A percentile compares a stretch with the other conserved stretches of the same genome.
phyloP scores from a whole-genome alignment of 2,888 invertebrate species.

The Philonicus albiceps region DNA sequence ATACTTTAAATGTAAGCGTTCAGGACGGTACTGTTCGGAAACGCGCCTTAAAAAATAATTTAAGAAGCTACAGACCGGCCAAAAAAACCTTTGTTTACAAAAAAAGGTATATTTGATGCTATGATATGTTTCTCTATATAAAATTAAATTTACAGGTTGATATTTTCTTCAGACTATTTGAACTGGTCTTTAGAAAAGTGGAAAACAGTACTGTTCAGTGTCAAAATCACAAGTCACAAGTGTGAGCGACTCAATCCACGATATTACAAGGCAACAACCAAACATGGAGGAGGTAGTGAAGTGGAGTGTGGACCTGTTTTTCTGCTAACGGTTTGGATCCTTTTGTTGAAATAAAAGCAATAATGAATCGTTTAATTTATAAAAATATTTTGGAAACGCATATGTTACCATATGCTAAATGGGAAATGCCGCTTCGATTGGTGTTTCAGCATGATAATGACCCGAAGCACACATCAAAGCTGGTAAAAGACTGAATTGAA shows the following conservation, averaged over 20 bases:
- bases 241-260: constrained; percentile 16
- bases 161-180: constrained; percentile 35
- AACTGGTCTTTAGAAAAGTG: constrained; percentile 39
- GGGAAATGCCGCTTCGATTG: no score
- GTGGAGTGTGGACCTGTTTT: background rate
- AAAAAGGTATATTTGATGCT: constrained; percentile 7
- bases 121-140: no score
- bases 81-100: constrained; percentile 20
- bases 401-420: no score
- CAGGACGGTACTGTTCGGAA: constrained; percentile 1
- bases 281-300: no score
- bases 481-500: constrained; percentile 14
- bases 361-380: background rate
- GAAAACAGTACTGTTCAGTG: no score
- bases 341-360: no score
- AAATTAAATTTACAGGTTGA: no score
- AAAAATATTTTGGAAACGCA: constrained; percentile 23
- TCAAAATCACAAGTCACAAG: background rate
- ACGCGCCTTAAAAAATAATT: constrained; percentile 21
- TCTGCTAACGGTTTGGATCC: no score
- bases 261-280: background rate
- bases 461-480: no score
- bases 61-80: constrained; percentile 25
- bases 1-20: background rate
- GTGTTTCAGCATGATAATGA: no score